phyloP scores from a whole-genome alignment of 2,797 vertebrate genomes.

The Muscicapa striata region DNA sequence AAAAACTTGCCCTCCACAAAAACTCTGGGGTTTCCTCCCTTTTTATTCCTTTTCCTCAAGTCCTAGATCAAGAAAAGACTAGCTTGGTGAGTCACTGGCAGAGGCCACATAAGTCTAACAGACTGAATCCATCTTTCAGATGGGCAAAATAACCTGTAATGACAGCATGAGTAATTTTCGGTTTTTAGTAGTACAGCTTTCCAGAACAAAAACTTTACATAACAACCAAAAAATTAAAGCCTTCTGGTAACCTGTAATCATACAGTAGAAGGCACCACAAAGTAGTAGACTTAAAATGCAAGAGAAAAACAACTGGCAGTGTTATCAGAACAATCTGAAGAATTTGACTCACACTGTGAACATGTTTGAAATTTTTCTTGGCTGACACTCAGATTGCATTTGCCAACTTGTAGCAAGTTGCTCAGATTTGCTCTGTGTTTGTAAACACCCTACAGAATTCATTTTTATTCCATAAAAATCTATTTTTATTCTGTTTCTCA shows the following conservation, averaged over 20 bases:
- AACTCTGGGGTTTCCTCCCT: not conserved
- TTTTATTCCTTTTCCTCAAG: not conserved
- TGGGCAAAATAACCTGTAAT: not conserved
- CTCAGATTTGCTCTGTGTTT: constrained; percentile 22
- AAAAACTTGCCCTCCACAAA: not conserved
- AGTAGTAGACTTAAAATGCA: not conserved
- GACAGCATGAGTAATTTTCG: not conserved
- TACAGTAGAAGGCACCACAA: not conserved
- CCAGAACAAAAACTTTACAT: not conserved
- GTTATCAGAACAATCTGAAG: not conserved
- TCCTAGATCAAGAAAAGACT: not conserved
- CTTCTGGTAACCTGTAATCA: not conserved
- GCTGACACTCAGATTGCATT: not conserved
- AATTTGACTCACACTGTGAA: not conserved
- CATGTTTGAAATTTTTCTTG: constrained; percentile 26
- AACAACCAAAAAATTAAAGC: not conserved
- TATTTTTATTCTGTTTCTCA: not conserved
- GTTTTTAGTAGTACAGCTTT: not conserved
- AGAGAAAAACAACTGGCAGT: not conserved
- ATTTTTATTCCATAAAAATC: not conserved
- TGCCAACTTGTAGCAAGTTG: not conserved
- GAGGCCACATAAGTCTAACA: not conserved
- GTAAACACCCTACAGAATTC: constrained; percentile 1
- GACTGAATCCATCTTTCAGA: not conserved
- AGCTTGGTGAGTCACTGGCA: not conserved